Conservation (phyloP, 2,888 invertebrate species). For the Trissonchulus latispiculum region DNA sequence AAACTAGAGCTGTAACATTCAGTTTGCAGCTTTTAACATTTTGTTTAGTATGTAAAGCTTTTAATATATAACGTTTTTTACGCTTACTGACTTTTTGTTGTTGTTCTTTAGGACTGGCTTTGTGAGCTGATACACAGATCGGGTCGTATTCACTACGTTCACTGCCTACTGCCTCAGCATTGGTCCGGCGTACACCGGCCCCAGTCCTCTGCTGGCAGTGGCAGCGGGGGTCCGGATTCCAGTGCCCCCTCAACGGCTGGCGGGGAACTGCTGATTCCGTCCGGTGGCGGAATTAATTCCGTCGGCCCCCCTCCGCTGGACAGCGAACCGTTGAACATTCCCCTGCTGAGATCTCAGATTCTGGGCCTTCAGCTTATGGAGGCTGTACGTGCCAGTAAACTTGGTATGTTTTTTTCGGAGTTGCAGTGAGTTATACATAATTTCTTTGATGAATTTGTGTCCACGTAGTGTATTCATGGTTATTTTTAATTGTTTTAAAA, state of each 20-base stretch:
- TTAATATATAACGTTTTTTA: too few species aligned
- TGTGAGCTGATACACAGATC: slow-evolving; percentile 79
- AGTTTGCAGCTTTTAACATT: too few species aligned
- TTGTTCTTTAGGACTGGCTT: slow-evolving; percentile 63
- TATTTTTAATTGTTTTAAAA: too few species aligned
- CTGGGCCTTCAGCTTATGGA: slow-evolving; percentile 81
- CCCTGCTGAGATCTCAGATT: slow-evolving; percentile 51
- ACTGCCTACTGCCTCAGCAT: slow-evolving; percentile 69
- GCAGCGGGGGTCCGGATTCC: too few species aligned
- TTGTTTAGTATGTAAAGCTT: too few species aligned
- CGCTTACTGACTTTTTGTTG: too few species aligned
- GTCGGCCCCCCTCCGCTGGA: slow-evolving; percentile 56
- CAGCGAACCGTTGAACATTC: slow-evolving; percentile 13
- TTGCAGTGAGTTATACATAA: too few species aligned
- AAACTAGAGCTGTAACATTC: too few species aligned
- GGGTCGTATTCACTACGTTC: slow-evolving; percentile 68
- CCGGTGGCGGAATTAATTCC: neutral
- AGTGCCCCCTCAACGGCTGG: slow-evolving; percentile 55
- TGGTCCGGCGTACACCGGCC: slow-evolving; percentile 55
- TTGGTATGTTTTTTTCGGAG: slow-evolving; percentile 50
- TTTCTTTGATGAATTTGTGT: too few species aligned
- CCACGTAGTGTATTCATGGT: too few species aligned
- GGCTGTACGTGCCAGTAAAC: slow-evolving; percentile 74
- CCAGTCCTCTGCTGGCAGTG: neutral
- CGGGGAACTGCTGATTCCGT: neutral